Evolutionary conservation across 2,888 invertebrate genomes (phyloP), one percentile per base, ranked within the genome.

Genomic region (Eueremaeus valkanovi): DNA sequence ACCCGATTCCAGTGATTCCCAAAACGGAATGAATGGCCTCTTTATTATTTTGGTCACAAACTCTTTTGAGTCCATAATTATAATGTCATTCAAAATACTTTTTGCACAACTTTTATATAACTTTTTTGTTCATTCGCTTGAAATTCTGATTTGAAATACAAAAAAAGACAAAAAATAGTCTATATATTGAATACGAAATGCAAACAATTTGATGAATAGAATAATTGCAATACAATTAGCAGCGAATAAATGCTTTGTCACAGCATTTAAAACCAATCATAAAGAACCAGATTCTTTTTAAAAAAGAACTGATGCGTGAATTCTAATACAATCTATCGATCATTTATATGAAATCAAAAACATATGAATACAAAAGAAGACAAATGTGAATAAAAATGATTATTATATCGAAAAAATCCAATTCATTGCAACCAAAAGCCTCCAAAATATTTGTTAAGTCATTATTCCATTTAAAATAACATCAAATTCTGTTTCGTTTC

Each of bases 231-330:
- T 9, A n/a, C n/a, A n/a, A n/a, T n/a, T n/a, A n/a, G n/a, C n/a
- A n/a, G n/a, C n/a, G n/a, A 29, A 68, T 42, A 40, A 68, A 68
- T 68, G 68, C 68, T 40, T 40, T 40, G 68, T 68, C 68, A 68
- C 68, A n/a, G n/a, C n/a, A n/a, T n/a, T n/a, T n/a, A n/a, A n/a
- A n/a, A n/a, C n/a, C n/a, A n/a, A n/a, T n/a, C n/a, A n/a, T n/a
- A 40, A 21, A 36, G 11, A 61, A 61, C 33, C 31, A 11, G n/a
- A 58, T 58, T 29, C 6, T 36, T 21, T 21, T 21, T n/a, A 13
- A 18, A 40, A 13, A 42, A 33, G 40, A 68, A 40, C 40, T 68
- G 68, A 42, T 8, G 68, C 68, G 68, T 68, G 68, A 68, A 68
- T 40, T 40, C 33, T 42, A 68, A 33, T 68, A 36, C 63, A 33